phyloP scores from a whole-genome alignment of 2,888 invertebrate species.

The Metopia argyrocephala region DNA sequence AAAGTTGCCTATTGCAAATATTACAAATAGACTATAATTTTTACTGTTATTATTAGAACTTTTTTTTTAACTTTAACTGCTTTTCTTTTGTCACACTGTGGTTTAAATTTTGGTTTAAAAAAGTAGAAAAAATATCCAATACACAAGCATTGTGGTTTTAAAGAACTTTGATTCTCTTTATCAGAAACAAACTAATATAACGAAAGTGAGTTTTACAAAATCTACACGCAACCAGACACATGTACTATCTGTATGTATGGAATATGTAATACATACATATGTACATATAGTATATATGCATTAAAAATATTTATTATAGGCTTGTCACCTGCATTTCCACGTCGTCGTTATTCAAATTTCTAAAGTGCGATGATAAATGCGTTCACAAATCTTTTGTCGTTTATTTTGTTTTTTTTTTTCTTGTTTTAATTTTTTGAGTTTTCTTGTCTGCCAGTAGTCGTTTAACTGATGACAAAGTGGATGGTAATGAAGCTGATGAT shows the following conservation, averaged over 20 bases:
- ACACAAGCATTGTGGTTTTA: slow-evolving; percentile 18
- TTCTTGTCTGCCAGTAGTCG: too few species aligned
- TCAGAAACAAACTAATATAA: slow-evolving; percentile 4
- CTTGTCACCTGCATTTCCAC: slow-evolving; percentile 62
- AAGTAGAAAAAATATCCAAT: too few species aligned
- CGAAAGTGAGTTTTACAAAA: too few species aligned
- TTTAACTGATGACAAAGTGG: background rate
- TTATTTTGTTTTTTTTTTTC: background rate
- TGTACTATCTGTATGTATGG: too few species aligned
- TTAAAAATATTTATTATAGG: slow-evolving; percentile 34
- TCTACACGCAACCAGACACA: too few species aligned
- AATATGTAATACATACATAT: background rate
- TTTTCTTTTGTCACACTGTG: background rate
- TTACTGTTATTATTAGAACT: too few species aligned
- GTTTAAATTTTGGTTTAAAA: too few species aligned
- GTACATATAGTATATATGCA: background rate
- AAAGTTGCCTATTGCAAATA: too few species aligned
- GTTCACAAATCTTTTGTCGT: slow-evolving; percentile 28
- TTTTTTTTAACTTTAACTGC: too few species aligned
- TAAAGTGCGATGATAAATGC: slow-evolving; percentile 57
- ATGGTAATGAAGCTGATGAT: slow-evolving; percentile 13
- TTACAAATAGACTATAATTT: too few species aligned
- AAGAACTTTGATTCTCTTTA: slow-evolving; percentile 4
- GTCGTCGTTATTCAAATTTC: slow-evolving; percentile 32
- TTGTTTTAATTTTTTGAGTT: background rate